Evolutionary conservation across 2,797 vertebrate genomes (phyloP), one percentile per base, ranked within the genome.

Genomic region (Coccyzus lansbergi): DNA sequence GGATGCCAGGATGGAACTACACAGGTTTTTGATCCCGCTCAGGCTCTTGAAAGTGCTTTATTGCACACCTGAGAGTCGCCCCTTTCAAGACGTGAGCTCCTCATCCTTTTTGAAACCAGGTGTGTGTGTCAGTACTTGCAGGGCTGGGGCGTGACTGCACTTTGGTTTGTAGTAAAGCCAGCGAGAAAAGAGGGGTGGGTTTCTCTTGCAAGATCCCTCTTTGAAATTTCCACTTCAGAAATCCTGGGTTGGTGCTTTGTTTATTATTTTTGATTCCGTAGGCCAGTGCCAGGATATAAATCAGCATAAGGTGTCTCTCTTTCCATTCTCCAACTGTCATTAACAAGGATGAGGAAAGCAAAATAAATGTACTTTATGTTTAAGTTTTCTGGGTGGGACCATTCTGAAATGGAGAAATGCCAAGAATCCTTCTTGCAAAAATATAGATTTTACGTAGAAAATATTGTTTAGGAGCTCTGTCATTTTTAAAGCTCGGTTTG

Each of bases 181-280:
- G 56, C 0, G 2, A 81, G 65, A 76, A 85, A 85, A 79, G 33
- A 86, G 38, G 55, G 76, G 92, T 64, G 22, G 49, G 59, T 82
- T 94, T 92, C 83, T 93, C 70, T 78, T 83, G 67, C 58, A 86
- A 82, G 71, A 90, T 6, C 12, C 62, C 17, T 4, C 56, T 95
- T 92, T 86, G 74, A 94, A 92, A 94, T 92, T 93, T 88, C 58
- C 69, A 81, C 51, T 92, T 91, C 90, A 88, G 72, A 92, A 88
- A 94, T 65, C 64, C 42, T 55, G 9, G 7, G 38, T 44, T 55
- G 51, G 17, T 38, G 52, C 10, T 20, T 11, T 5, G 10, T 15
- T 10, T 12, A 34, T 36, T 24, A 19, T 76, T 21, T 68, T 69
- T 53, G 28, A 65, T 77, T 16, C 46, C 83, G 51, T 69, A 28